phyloP scores from a whole-genome alignment of 1,140 invertebrate species.

The Drosophila sp. region DNA sequence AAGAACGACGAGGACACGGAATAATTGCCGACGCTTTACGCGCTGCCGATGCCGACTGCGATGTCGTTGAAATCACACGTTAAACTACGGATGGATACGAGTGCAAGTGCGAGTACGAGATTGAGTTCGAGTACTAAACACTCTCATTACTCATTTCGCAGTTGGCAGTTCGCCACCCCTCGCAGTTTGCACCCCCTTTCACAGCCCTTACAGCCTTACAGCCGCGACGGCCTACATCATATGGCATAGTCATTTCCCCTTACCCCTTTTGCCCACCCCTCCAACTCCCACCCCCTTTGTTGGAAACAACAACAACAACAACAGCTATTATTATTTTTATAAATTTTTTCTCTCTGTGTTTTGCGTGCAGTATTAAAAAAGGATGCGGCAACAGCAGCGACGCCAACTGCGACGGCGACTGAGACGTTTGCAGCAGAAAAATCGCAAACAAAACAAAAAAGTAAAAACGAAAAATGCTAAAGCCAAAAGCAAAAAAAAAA shows the following conservation, averaged over 20 bases:
- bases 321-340: slow-evolving; percentile 46
- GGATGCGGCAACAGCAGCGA: slow-evolving; percentile 64
- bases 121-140: slow-evolving; percentile 47
- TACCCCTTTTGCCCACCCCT: not conserved
- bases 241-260: slow-evolving; percentile 55
- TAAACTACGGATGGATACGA: slow-evolving; percentile 33
- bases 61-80: slow-evolving; percentile 30
- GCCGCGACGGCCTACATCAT: slow-evolving; percentile 59
- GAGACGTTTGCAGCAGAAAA: slow-evolving; percentile 50
- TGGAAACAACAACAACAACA: slow-evolving; percentile 8
- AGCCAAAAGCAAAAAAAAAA: slow-evolving; percentile 60
- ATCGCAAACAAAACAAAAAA: slow-evolving; percentile 78
- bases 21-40: not conserved
- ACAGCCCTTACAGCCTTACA: slow-evolving; percentile 44
- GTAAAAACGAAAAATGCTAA: slow-evolving; percentile 73
- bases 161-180: not conserved
- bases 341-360: slow-evolving; percentile 33
- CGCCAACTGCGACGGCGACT: slow-evolving; percentile 11
- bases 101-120: too few relatives aligned
- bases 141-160: slow-evolving; percentile 53
- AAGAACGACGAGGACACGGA: not conserved
- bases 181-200: not conserved
- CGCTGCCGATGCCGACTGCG: slow-evolving; percentile 11
- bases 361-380: slow-evolving; percentile 70
- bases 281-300: not conserved